Base-by-base conservation (phyloP, 2,888 invertebrate species). In the Andricus curvator region DNA sequence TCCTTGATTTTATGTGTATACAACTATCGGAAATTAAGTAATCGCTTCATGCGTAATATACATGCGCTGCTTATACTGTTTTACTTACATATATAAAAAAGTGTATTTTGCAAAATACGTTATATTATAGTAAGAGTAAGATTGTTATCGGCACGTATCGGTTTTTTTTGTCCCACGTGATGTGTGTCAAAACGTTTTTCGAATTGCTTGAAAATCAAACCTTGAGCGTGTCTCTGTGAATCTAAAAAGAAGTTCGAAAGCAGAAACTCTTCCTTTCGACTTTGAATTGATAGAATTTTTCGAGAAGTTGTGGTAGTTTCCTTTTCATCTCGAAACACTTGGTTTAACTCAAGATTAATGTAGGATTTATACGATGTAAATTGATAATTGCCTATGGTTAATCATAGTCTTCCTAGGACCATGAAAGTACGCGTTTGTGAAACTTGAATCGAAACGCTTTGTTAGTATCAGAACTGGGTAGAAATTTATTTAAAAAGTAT, bases 61-160 rank as follows among this genome's bases (percentile, higher is more conserved):
- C 86, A 94, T 86, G 94, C 94, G 94, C 94, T 94, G 94, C 94
- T 94, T 94, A 94, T 94, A 94, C 94, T 94, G 94, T 74, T 74
- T 74, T 74, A 74, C 74, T 74, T 83, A 83, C 82, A 83, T 78
- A 81, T 82, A 76, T 76, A 8, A 81, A 81, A 51, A 74, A 74
- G 74, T 74, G 56, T 74, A 74, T 74, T 74, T 74, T 74, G 60
- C 74, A 56, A 74, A 74, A 74, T 74, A 60, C 74, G 74, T 74
- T 74, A 60, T 51, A 70, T 20, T 70, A 70, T 74, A 60, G 56
- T 60, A 56, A 51, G 22, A 74, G 56, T 74, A 74, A 74, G 74
- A 37, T 74, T 74, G 74, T 74, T 74, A 74, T 74, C 56, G 56
- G 74, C 74, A 56, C 56, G 74, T 60, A 33, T 60, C 74, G 56